Percentiles rank a stretch among this genome's conserved stretches.
Conservation (phyloP, 2,888 invertebrate species). For the Apodemia duryi region DNA sequence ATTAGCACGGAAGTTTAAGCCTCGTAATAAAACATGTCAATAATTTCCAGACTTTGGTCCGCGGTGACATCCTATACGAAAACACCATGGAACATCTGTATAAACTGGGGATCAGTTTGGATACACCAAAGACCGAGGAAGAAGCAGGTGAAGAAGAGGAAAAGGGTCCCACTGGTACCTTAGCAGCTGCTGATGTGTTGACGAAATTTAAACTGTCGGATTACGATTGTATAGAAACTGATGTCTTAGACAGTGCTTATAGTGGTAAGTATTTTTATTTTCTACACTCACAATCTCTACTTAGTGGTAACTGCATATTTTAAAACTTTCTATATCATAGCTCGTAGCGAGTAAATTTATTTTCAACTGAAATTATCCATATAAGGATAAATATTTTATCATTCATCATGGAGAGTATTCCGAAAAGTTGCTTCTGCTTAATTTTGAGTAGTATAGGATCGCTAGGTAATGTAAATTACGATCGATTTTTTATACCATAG, state of each 20-base stretch:
- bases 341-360: no score
- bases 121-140: slow-evolving; percentile 39
- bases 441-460: no score
- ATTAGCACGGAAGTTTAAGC: no score
- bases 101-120: slow-evolving; percentile 56
- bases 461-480: no score
- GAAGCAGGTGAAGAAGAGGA: slow-evolving; percentile 48
- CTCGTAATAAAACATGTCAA: not conserved
- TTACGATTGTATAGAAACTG: slow-evolving; percentile 64
- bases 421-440: no score
- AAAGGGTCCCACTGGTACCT: slow-evolving; percentile 38
- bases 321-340: no score
- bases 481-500: no score
- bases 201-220: slow-evolving; percentile 57
- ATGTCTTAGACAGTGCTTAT: slow-evolving; percentile 54
- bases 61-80: slow-evolving; percentile 62
- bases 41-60: slow-evolving; percentile 29
- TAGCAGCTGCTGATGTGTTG: slow-evolving; percentile 62
- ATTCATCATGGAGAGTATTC: no score
- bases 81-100: slow-evolving; percentile 61
- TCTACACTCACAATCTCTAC: not conserved
- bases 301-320: no score
- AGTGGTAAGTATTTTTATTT: slow-evolving; percentile 44
- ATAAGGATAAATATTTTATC: no score
- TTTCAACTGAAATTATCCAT: no score